Evolutionary conservation across 2,797 vertebrate species (phyloP).

Genomic region (Peromyscus eremicus): DNA sequence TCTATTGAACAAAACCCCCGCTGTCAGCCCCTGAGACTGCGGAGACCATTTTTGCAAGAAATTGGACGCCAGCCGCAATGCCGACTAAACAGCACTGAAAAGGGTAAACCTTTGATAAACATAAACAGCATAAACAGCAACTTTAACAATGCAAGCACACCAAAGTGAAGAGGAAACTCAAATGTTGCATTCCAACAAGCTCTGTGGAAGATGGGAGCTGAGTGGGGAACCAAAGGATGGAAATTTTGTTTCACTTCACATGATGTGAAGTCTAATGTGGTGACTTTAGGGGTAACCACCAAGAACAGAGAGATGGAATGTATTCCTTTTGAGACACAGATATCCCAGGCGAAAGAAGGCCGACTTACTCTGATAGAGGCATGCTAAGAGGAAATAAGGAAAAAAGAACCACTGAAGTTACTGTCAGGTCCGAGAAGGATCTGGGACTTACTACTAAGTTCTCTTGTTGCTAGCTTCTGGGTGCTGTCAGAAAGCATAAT

Average conservation of each 20-base stretch:
- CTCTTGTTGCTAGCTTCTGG: background rate
- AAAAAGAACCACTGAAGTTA: background rate
- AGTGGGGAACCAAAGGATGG: background rate
- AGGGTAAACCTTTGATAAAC: background rate
- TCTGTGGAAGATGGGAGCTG: too few species aligned
- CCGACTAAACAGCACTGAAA: background rate
- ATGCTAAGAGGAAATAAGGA: background rate
- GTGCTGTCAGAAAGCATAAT: background rate
- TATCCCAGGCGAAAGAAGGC: background rate
- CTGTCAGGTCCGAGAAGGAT: background rate
- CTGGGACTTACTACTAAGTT: background rate
- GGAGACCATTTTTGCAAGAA: background rate
- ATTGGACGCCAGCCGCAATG: background rate
- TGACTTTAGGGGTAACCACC: background rate
- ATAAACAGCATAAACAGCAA: background rate
- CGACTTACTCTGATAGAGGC: background rate
- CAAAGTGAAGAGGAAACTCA: background rate
- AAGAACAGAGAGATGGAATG: background rate
- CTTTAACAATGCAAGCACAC: background rate
- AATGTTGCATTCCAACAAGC: background rate
- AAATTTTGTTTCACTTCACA: background rate
- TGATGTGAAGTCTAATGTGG: background rate
- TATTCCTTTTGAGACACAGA: conserved; percentile 12
- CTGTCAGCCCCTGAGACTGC: background rate
- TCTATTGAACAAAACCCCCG: background rate